Evolutionary conservation across 2,797 vertebrate species (phyloP).

Genomic region (Xenentodon cancila): DNA sequence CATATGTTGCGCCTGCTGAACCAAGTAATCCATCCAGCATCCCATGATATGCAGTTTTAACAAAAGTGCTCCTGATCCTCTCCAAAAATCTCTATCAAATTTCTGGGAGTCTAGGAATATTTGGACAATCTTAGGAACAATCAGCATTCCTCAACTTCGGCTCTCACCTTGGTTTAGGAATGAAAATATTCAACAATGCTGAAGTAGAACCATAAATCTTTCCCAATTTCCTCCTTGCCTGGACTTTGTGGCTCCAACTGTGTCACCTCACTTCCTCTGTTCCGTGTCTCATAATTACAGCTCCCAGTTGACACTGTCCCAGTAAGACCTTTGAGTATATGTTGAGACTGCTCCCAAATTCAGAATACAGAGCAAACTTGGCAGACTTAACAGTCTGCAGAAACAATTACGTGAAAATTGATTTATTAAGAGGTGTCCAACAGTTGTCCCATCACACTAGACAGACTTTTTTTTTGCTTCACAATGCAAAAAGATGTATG

Average conservation of each 20-base stretch:
- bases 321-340: not conserved
- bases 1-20: no score
- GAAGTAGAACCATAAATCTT: no score
- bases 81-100: not conserved
- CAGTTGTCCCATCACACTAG: no score
- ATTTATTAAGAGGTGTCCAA: not conserved
- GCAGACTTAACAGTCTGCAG: not conserved
- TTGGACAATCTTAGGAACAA: not conserved
- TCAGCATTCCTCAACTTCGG: not conserved
- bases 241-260: not conserved
- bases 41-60: no score
- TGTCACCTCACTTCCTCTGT: not conserved
- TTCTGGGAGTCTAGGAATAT: not conserved
- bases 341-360: not conserved
- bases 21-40: no score
- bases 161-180: no score
- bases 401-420: not conserved
- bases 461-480: not conserved
- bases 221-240: not conserved
- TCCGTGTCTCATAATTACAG: not conserved
- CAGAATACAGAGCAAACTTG: not conserved
- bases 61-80: no score
- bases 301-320: not conserved
- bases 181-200: no score
- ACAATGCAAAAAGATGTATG: slow-evolving; percentile 29